A percentile compares a stretch with the other conserved stretches of the same genome.
These are phyloP conservation scores for Corythaeola cristata DNA, from an alignment of 2,113 vertebrate genomes.

Conservation along the genomic window DNA sequence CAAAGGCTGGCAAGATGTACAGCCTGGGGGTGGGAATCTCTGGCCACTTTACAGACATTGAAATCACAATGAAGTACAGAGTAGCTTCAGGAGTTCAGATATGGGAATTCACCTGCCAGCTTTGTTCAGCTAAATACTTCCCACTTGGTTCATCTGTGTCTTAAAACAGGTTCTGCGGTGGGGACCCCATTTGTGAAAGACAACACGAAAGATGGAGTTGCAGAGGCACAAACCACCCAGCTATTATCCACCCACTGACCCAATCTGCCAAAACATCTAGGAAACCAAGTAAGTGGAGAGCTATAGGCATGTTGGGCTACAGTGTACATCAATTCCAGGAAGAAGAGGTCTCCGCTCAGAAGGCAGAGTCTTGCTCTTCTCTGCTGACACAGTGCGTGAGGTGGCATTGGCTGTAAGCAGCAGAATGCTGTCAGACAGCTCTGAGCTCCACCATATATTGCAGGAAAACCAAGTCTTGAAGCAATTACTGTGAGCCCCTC, in stretches of 20 bases:
- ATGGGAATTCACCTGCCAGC: not conserved
- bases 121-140: not conserved
- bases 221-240: not conserved
- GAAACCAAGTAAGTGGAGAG: not conserved
- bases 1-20: not conserved
- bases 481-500: not conserved
- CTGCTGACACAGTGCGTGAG: not conserved
- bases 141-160: not conserved
- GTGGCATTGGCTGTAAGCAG: not conserved
- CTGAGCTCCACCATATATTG: not conserved
- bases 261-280: not conserved
- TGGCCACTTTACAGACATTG: not conserved
- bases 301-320: rapidly evolving
- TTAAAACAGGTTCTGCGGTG: not conserved
- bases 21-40: not conserved
- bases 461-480: not conserved
- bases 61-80: not conserved
- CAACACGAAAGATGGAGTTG: not conserved
- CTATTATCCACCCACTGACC: not conserved
- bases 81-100: not conserved
- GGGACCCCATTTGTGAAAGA: not conserved
- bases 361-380: not conserved
- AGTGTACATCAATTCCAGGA: not conserved
- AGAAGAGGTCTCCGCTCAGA: not conserved
- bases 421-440: not conserved